Conservation (phyloP, 2,113 vertebrate species). For the Paralichthys olivaceus region DNA sequence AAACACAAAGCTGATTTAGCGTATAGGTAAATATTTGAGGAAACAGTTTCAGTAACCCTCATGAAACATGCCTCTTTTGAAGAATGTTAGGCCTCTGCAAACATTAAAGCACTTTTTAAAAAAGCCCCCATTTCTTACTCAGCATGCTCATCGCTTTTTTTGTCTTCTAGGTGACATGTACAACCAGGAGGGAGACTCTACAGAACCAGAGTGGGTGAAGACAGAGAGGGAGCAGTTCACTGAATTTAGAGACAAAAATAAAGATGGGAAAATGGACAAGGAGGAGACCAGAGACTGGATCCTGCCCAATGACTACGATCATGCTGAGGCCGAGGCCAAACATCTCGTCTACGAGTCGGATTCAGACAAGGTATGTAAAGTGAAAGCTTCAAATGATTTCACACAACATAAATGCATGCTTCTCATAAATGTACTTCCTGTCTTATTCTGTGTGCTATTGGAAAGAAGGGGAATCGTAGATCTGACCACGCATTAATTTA, state of each 20-base stretch:
- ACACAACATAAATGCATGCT: background rate
- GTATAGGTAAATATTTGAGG: background rate
- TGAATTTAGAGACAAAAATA: conserved; percentile 96
- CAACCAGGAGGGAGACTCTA: conserved; percentile 88
- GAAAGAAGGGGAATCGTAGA: background rate
- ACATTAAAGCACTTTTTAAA: background rate
- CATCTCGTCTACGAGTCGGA: conserved; percentile 97
- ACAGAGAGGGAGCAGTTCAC: conserved; percentile 95
- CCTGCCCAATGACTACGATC: conserved; percentile 95
- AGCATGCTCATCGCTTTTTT: background rate
- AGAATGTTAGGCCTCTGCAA: background rate
- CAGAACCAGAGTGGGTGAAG: conserved; percentile 97
- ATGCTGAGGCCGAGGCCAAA: conserved; percentile 94
- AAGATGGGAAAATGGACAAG: conserved; percentile 96
- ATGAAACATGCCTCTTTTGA: background rate
- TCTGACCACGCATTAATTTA: no score
- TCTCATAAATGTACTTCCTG: background rate
- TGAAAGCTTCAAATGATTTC: background rate
- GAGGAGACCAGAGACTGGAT: conserved; percentile 98
- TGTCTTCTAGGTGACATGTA: conserved; percentile 93
- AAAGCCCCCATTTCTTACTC: background rate
- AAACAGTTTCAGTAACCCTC: background rate
- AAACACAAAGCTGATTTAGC: background rate
- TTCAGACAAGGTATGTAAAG: conserved; percentile 86
- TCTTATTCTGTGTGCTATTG: background rate